A percentile compares a stretch with the other conserved stretches of the same genome.
Conservation (phyloP, 35 echinoderm and acorn worm species). For the Diadema setosum region DNA sequence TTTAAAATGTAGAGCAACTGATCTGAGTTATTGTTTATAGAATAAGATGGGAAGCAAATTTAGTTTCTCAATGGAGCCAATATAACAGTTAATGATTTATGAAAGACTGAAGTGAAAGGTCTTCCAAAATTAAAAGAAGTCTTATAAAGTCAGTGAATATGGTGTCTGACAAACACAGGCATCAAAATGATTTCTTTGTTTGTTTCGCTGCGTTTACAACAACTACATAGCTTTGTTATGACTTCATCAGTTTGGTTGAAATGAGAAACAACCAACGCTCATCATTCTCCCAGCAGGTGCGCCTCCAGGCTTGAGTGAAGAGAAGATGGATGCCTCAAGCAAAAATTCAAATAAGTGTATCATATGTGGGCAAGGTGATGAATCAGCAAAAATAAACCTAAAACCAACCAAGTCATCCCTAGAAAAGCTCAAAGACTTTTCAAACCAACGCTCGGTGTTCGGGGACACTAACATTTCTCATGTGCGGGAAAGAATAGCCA, state of each 20-base stretch:
- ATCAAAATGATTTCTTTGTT: too few relatives aligned
- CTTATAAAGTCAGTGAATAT: too few relatives aligned
- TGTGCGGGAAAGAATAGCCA: conserved; percentile 14
- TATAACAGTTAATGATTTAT: too few relatives aligned
- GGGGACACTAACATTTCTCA: conserved; percentile 33
- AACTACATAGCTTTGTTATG: too few relatives aligned
- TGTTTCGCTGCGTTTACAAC: too few relatives aligned
- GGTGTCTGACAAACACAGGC: too few relatives aligned
- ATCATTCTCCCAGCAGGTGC: not conserved
- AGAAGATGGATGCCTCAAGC: not conserved
- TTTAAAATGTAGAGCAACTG: too few relatives aligned
- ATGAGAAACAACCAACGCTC: not conserved
- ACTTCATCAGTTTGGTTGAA: not conserved
- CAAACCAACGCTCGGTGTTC: conserved; percentile 18
- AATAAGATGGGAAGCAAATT: too few relatives aligned
- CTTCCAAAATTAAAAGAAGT: too few relatives aligned
- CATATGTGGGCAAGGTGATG: not conserved
- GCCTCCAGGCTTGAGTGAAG: not conserved
- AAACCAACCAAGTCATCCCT: not conserved
- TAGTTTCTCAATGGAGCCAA: too few relatives aligned
- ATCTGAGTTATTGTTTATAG: too few relatives aligned
- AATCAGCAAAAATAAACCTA: not conserved
- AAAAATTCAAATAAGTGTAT: not conserved
- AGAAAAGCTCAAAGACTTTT: conserved; percentile 28
- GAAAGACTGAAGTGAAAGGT: too few relatives aligned